Base-by-base conservation (phyloP, 2,888 invertebrate species). In the Timema cristinae region DNA sequence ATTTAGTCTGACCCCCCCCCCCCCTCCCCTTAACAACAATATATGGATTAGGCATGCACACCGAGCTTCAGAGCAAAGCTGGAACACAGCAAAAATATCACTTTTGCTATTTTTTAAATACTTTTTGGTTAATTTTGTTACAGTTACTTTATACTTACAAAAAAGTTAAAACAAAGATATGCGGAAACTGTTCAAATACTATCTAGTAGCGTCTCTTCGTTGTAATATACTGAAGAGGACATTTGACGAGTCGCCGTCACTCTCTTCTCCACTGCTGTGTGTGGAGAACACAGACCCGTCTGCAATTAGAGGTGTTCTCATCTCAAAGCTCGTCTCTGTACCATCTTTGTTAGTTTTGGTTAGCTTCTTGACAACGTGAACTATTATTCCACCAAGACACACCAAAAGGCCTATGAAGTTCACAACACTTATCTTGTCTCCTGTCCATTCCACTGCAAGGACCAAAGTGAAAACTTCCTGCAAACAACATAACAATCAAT, bases 401-500 rank as follows among this genome's bases (percentile, higher is more conserved):
- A 97, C 84, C 9, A 91, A 82, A 73, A 99, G 84, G 0, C 99
- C 99, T 7, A 92, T 82, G 49, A 91, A 87, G 84, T 98, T 99
- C 70, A 97, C 83, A 5, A 85, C 80, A 73, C 91, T 93, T 80
- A 98, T 86, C 79, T 89, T 87, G 81, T 98, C 98, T 9, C 94
- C 94, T 79, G 93, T 94, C 78, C 92, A 88, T 79, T 90, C 87
- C 69, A 95, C 93, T 0, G 98, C 98, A 77, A 98, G 83, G 67
- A 91, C 89, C 77, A 99, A 85, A 75, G 95, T 96, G 80, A 93
- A 91, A 80, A 98, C 90, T 86, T 99, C 98, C 96, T 97, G 83
- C 13, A 86, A 86, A 76, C 69, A 71, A 74, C 74, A 75, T 70
- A 32, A 32, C 32, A 66, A 75, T 69, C 73, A 68, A 70, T 69